Evolutionary conservation across 2,888 invertebrate genomes (phyloP).

Genomic region (Ornithoptera alexandrae): DNA sequence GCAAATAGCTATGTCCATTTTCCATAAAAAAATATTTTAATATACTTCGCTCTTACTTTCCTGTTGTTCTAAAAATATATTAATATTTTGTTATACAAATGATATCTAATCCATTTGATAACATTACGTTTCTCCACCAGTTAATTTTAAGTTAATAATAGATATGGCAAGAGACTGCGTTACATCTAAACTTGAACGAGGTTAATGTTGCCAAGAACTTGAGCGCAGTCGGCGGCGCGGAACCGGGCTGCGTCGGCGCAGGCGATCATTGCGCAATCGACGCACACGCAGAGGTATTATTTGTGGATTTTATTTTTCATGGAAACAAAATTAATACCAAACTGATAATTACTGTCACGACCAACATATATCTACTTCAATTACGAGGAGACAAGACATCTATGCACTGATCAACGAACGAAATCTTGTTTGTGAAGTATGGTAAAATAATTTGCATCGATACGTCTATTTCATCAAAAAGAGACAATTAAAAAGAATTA

Average conservation of each 20-base stretch:
- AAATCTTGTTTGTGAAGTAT: too few species aligned
- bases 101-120: not conserved
- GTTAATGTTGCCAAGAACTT: slow-evolving; percentile 73
- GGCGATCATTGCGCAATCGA: slow-evolving; percentile 62
- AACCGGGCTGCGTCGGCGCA: slow-evolving; percentile 46
- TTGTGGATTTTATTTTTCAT: not conserved
- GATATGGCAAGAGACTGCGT: not conserved
- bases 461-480: too few species aligned
- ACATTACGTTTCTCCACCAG: not conserved
- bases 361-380: not conserved
- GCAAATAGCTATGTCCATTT: too few species aligned
- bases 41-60: too few species aligned
- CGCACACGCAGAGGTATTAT: slow-evolving; percentile 40
- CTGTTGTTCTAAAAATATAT: not conserved
- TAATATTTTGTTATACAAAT: slow-evolving; percentile 1
- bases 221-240: slow-evolving; percentile 47
- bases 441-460: too few species aligned
- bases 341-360: not conserved
- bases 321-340: not conserved
- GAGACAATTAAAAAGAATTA: too few species aligned
- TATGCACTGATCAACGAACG: too few species aligned
- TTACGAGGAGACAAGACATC: not conserved
- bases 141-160: slow-evolving; percentile 5
- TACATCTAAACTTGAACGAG: slow-evolving; percentile 45
- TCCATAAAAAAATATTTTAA: too few species aligned